Conservation (phyloP, 1,140 invertebrate genomes). For the Drosophila pseudoobscura region DNA sequence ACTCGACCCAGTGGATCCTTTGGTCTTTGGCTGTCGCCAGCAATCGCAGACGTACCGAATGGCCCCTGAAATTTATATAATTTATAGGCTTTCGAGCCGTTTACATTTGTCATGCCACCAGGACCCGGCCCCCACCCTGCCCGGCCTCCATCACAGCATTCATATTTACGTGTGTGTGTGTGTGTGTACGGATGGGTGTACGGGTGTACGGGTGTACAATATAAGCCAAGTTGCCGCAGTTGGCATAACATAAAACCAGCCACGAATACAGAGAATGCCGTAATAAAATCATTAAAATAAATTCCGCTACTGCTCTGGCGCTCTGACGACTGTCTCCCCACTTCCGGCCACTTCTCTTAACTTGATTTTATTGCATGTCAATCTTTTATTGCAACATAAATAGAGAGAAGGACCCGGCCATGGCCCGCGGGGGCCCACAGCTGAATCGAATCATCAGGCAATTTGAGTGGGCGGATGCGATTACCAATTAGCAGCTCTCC, state of each 20-base stretch:
- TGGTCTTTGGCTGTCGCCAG: conserved; percentile 41
- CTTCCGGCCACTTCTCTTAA: conserved; percentile 2
- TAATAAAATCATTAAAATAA: conserved; percentile 70
- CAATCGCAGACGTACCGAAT: conserved; percentile 64
- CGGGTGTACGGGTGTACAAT: conserved; percentile 9
- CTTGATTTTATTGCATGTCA: conserved; percentile 50
- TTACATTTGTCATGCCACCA: conserved; percentile 70
- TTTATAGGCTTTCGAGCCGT: conserved; percentile 72
- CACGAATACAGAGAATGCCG: conserved; percentile 21
- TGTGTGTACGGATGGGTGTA: background rate
- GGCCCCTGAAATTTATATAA: conserved; percentile 67
- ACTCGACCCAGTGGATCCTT: conserved; percentile 3
- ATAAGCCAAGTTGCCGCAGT: conserved; percentile 36
- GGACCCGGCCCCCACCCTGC: background rate
- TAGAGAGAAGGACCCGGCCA: conserved; percentile 1
- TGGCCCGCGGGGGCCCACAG: too few relatives aligned
- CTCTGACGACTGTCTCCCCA: background rate
- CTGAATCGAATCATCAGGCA: too few relatives aligned
- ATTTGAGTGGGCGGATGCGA: conserved; percentile 1
- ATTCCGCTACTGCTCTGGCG: conserved; percentile 30
- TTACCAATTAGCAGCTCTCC: conserved; percentile 8
- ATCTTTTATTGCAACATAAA: conserved; percentile 52
- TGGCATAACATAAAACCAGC: conserved; percentile 27
- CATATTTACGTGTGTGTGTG: background rate
- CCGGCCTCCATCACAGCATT: too few relatives aligned